Percentiles rank a stretch among this genome's conserved stretches.
Conservation (phyloP, 1,140 invertebrate species). For the Heliconius hewitsoni region DNA sequence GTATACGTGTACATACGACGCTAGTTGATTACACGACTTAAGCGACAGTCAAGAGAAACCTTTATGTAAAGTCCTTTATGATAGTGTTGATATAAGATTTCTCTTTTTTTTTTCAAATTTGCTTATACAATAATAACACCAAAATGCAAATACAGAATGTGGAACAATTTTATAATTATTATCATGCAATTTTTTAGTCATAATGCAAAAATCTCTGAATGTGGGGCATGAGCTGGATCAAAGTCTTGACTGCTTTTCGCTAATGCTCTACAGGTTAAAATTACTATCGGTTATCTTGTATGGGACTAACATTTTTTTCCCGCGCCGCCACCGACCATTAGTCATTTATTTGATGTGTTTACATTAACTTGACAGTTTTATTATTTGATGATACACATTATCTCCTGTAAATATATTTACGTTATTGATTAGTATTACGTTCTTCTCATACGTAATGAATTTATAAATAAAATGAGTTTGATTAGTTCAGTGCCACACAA, state of each 20-base stretch:
- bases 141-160: slow-evolving; percentile 1
- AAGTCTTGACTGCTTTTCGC: slow-evolving; percentile 4
- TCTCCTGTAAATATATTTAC: slow-evolving; percentile 41
- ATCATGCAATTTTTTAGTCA: background rate
- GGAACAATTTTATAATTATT: background rate
- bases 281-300: background rate
- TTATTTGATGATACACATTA: slow-evolving; percentile 58
- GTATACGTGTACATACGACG: slow-evolving; percentile 83
- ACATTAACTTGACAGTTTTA: slow-evolving; percentile 65
- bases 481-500: slow-evolving; percentile 18
- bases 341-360: slow-evolving; percentile 61
- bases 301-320: slow-evolving; percentile 14
- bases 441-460: background rate
- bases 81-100: background rate
- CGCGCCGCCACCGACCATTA: background rate
- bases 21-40: slow-evolving; percentile 49
- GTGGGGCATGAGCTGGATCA: slow-evolving; percentile 25
- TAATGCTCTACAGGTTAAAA: background rate
- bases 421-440: background rate
- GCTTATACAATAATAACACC: slow-evolving; percentile 13
- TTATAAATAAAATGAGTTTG: background rate
- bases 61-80: background rate
- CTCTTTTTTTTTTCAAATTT: background rate
- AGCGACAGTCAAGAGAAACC: background rate
- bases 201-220: background rate